These are phyloP conservation scores for Sebastes nivosus DNA, from an alignment of 2,797 vertebrate genomes.

Conservation along the genomic window DNA sequence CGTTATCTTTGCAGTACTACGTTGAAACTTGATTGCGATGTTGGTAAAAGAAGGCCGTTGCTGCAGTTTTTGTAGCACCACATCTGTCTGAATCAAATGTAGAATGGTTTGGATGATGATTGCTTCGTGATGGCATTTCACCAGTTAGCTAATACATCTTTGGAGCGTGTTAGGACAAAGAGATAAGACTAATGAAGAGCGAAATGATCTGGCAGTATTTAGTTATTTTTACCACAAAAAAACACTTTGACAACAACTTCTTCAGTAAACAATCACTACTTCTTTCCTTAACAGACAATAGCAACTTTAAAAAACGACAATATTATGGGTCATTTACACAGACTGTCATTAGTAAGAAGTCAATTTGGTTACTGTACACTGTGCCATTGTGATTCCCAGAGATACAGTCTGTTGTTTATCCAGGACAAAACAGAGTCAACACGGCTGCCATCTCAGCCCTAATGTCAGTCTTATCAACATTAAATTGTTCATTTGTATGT, in stretches of 20 bases:
- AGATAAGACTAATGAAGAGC: conserved; percentile 61
- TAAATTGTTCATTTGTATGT: conserved; percentile 67
- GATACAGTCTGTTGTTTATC: not conserved
- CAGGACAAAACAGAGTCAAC: conserved; percentile 3
- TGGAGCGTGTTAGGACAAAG: conserved; percentile 23
- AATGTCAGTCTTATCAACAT: conserved; percentile 62
- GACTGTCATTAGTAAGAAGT: conserved; percentile 16
- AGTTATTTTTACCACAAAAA: conserved; percentile 28
- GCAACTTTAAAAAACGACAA: not conserved
- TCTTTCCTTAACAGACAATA: conserved; percentile 16
- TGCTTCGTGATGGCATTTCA: conserved; percentile 44
- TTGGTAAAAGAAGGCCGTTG: not conserved
- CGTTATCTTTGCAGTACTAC: not conserved
- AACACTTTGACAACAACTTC: conserved; percentile 8
- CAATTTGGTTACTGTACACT: not conserved
- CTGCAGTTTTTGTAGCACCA: not conserved
- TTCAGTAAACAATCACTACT: conserved; percentile 20
- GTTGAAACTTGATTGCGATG: not conserved
- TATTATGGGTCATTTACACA: conserved; percentile 37
- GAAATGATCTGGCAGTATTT: conserved; percentile 42
- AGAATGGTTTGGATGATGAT: conserved; percentile 42
- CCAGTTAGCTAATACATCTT: conserved; percentile 45
- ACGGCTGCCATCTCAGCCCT: conserved; percentile 30
- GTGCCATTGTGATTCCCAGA: not conserved
- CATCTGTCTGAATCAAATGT: conserved; percentile 21